Base-by-base conservation (phyloP, 1,140 invertebrate species). In the Mya arenaria region DNA sequence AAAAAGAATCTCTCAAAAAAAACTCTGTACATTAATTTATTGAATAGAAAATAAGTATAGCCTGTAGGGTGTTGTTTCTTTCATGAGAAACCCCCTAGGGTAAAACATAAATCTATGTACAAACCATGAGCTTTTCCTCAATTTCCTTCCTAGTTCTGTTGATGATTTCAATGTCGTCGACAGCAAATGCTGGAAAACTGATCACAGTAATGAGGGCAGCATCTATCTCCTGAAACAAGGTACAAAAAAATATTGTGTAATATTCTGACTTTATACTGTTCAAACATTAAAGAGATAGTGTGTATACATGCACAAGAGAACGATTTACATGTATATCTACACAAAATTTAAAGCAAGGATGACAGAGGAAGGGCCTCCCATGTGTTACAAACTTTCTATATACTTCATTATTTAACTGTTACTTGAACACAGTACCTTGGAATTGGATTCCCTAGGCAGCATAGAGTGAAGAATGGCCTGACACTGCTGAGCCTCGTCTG, bases 401-500 rank as follows among this genome's bases (percentile, higher is more conserved):
- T 99, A 98, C 94, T 99, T 99, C 95, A 99, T 97, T 17, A 99
- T 98, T 94, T 99, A n/a, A n/a, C 98, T 78, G 99, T 93, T 23
- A 98, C 98, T 56, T 98, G 98, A 94, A 99, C 72, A 13, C 75
- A 30, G 72, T 85, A 94, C 94, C 88, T 99, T 99, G 39, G 98
- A 99, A 92, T 97, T 99, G 0, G 98, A 99, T 94, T 99, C 99
- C 90, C 99, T 95, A 0, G 99, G 99, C 60, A 99, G 93, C 97
- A 99, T 99, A 0, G 98, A 99, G 90, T 98, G 97, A 62, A 99
- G 93, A 39, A 99, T 99, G 84, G 98, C 98, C 94, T 94, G 97
- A 91, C 99, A 99, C 93, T 99, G 99, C 91, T 99, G 98, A 30
- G 98, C 97, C 94, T 99, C 98, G 94, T 99, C 99, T 15, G 98